These are phyloP conservation scores for Synaphobranchus kaupii DNA, from an alignment of 2,797 vertebrate species.

Conservation along the genomic window DNA sequence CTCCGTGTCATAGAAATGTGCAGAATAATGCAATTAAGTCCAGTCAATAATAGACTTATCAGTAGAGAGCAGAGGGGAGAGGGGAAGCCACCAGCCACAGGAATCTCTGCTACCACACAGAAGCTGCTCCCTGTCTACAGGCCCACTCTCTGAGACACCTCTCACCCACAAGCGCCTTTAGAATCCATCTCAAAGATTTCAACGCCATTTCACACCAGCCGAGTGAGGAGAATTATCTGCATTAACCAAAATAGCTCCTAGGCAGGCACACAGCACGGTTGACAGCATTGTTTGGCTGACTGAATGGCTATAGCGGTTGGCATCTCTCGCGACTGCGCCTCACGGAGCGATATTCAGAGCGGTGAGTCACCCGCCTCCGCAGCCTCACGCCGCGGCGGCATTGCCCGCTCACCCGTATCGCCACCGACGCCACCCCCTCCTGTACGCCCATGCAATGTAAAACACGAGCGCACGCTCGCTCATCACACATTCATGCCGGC, in stretches of 20 bases:
- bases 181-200: not conserved
- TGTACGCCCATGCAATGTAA: not conserved
- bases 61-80: conserved; percentile 29
- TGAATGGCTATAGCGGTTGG: not conserved
- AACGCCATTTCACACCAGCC: not conserved
- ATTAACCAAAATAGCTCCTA: conserved; percentile 18
- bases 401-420: not conserved
- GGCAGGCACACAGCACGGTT: not conserved
- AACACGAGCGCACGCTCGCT: not conserved
- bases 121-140: not conserved
- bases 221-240: not conserved
- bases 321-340: not conserved
- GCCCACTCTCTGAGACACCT: not conserved
- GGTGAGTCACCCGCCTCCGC: conserved; percentile 2
- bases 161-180: not conserved
- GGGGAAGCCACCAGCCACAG: not conserved
- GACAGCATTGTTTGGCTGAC: conserved; percentile 9
- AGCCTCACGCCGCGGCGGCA: not conserved
- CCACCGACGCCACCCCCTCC: not conserved
- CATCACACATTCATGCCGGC: not conserved
- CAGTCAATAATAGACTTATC: conserved; percentile 41
- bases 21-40: conserved; percentile 31
- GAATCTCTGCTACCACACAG: conserved; percentile 2
- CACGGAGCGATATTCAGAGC: not conserved
- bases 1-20: conserved; percentile 15